These are phyloP conservation scores for Trichonephila inaurata DNA, from an alignment of 1,140 invertebrate genomes.

Conservation along the genomic window DNA sequence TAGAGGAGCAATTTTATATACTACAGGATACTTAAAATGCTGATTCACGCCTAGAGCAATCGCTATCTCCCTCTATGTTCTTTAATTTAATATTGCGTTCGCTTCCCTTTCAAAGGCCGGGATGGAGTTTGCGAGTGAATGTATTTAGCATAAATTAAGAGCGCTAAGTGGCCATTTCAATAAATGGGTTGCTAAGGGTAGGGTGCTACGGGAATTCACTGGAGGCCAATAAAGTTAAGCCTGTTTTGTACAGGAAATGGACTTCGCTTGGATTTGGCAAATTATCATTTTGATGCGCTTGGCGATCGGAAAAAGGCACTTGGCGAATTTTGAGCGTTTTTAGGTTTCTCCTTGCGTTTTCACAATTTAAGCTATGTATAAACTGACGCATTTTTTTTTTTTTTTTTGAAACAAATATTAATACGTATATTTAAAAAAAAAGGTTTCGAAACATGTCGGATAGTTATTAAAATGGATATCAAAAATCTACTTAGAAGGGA, in stretches of 20 bases:
- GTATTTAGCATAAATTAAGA: conserved; percentile 76
- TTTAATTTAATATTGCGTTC: conserved; percentile 67
- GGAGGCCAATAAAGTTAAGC: conserved; percentile 74
- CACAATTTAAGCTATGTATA: not conserved
- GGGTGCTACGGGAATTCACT: conserved; percentile 40
- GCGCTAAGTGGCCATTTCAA: conserved; percentile 70
- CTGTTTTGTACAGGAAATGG: conserved; percentile 53
- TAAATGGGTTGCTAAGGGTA: conserved; percentile 52
- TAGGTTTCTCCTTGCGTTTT: not conserved
- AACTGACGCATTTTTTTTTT: too few species aligned
- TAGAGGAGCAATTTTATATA: not conserved
- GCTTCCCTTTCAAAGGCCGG: conserved; percentile 42
- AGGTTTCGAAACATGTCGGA: too few species aligned
- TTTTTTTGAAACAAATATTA: too few species aligned
- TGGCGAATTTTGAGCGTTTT: not conserved
- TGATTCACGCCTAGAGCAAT: conserved; percentile 63
- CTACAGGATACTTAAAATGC: conserved; percentile 65
- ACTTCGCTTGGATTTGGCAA: conserved; percentile 34
- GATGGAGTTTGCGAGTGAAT: conserved; percentile 61
- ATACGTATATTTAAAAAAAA: too few species aligned
- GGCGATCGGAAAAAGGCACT: not conserved
- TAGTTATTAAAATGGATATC: too few species aligned
- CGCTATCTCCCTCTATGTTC: conserved; percentile 39
- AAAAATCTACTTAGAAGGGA: too few species aligned
- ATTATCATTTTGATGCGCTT: conserved; percentile 72